Conservation (phyloP, 2,888 invertebrate species). For the Congeria kusceri region DNA sequence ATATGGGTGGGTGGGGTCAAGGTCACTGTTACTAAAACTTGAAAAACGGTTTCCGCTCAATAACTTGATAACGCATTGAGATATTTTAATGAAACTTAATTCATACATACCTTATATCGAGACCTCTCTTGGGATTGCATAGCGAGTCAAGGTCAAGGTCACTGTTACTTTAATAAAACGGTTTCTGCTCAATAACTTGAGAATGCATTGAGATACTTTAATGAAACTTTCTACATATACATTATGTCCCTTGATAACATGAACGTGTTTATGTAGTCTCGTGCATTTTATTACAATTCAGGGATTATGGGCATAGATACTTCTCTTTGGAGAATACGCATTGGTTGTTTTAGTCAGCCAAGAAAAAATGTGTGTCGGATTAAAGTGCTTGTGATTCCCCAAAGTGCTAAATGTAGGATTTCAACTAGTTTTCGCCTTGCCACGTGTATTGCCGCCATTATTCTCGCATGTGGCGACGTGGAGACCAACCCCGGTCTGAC, state of each 20-base stretch:
- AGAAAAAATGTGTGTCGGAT: constrained; percentile 1
- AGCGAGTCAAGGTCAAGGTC: no score
- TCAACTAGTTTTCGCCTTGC: not conserved
- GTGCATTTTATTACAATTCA: not conserved
- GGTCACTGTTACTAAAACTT: no score
- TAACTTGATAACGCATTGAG: no score
- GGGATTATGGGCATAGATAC: constrained; percentile 17
- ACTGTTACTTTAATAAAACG: no score
- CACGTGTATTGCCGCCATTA: not conserved
- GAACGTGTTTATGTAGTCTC: not conserved
- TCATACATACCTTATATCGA: no score
- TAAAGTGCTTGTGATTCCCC: not conserved
- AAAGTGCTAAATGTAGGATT: not conserved
- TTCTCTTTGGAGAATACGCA: constrained; percentile 7
- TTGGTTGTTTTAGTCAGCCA: constrained; percentile 18
- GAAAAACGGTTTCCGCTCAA: no score
- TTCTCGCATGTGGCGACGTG: not conserved
- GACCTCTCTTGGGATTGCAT: no score
- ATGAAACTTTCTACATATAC: no score
- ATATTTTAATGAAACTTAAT: no score
- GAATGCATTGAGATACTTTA: no score
- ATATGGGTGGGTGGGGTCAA: no score
- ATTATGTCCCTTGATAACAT: not conserved
- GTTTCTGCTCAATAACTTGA: no score
- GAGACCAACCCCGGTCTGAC: constrained; percentile 1